Conservation (phyloP, 2,113 vertebrate species). For the Gasterosteus nipponicus region DNA sequence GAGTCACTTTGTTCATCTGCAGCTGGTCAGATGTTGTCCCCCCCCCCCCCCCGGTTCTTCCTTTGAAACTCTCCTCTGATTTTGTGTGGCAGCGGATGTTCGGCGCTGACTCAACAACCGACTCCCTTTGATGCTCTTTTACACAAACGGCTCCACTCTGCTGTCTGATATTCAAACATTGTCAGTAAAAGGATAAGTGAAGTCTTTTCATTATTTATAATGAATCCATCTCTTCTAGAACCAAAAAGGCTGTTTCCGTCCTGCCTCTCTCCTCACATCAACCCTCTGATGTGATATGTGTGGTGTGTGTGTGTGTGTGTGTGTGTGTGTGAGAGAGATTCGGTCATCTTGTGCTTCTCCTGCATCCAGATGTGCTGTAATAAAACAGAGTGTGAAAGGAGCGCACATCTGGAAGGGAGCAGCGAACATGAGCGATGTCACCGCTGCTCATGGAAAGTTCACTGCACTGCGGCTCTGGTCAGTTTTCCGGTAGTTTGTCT, state of each 20-base stretch:
- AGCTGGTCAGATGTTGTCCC: constrained; percentile 35
- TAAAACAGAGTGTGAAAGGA: constrained; percentile 43
- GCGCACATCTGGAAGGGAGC: constrained; percentile 63
- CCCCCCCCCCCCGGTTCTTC: constrained; percentile 4
- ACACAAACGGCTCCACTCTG: neutral
- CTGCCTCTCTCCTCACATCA: constrained; percentile 49
- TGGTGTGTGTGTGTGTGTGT: constrained; percentile 13
- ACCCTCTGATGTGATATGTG: constrained; percentile 48
- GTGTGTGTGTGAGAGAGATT: constrained; percentile 15
- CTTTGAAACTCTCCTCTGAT: constrained; percentile 6
- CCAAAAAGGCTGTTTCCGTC: neutral
- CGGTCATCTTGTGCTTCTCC: constrained; percentile 41
- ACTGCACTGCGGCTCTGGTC: neutral
- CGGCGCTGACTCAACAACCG: constrained; percentile 23
- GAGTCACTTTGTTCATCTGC: constrained; percentile 26
- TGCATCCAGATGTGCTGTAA: constrained; percentile 60
- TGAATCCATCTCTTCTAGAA: neutral
- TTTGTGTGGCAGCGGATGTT: constrained; percentile 33
- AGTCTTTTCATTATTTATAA: neutral
- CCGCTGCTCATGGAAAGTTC: constrained; percentile 44
- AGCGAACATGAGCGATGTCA: constrained; percentile 46
- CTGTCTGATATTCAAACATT: neutral
- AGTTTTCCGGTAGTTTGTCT: constrained; percentile 37
- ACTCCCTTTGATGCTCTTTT: neutral
- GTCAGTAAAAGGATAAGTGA: neutral